Conservation (phyloP, 2,113 vertebrate species). For the Actenoides lindsayi region DNA sequence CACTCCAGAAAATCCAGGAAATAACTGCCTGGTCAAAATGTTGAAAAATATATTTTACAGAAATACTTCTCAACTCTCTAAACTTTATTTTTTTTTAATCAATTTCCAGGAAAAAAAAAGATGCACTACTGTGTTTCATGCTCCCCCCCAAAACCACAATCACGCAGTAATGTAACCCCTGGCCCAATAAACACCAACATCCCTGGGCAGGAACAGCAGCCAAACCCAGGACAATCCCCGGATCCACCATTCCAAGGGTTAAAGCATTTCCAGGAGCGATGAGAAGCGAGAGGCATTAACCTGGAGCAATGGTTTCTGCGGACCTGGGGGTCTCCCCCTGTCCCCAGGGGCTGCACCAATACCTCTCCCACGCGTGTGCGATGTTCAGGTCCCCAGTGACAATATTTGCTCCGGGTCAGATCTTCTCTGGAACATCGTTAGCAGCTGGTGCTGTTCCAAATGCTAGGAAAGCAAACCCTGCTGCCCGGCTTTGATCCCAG, state of each 20-base stretch:
- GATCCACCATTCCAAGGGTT: neutral
- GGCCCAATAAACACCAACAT: neutral
- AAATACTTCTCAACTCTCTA: neutral
- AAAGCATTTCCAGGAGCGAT: neutral
- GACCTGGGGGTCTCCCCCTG: fast-evolving
- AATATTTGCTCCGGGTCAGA: neutral
- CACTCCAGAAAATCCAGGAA: neutral
- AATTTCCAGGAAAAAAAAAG: neutral
- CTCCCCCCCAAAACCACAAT: neutral
- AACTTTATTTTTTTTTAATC: neutral
- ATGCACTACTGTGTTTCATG: fast-evolving
- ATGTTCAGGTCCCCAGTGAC: neutral
- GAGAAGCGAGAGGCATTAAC: fast-evolving
- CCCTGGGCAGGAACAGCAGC: neutral
- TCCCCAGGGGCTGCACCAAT: neutral
- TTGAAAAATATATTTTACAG: neutral
- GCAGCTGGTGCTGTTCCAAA: neutral
- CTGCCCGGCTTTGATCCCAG: neutral
- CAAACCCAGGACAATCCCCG: neutral
- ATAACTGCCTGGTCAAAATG: neutral
- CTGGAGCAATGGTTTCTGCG: fast-evolving
- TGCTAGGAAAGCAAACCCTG: neutral
- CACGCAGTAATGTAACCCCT: fast-evolving
- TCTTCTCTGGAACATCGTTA: neutral
- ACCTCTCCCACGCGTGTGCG: fast-evolving